Evolutionary conservation across 2,888 invertebrate species (phyloP), one percentile per base, ranked within the genome.

Genomic region (Mesoligia furuncula): DNA sequence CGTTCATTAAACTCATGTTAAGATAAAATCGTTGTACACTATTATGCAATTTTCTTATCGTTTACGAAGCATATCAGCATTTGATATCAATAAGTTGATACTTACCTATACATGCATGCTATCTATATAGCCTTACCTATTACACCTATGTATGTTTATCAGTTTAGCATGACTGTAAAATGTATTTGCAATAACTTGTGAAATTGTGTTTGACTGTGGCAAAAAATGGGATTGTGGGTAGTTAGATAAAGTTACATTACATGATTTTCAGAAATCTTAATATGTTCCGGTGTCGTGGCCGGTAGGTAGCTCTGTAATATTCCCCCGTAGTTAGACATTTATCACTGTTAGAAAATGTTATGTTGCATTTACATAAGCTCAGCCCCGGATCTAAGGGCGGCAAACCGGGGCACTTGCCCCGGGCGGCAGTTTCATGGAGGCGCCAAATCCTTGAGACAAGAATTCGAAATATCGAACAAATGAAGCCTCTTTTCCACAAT

Each of bases 31-130:
- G 65, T 72, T 61, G 39, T 78, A 48, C 45, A 74, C 42, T 51
- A 74, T 77, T 84, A 65, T 84, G 77, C 61, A 65, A 74, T 81
- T 69, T 61, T 74, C 36, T 45, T 74, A 77, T 85, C 65, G 42
- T 62, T 66, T 66, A n/a, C 61, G n/a, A 17, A 76, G 59, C 54
- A 17, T 84, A 76, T 73, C 45, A 36, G 45, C n/a, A 27, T 64
- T 83, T 70, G 69, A 66, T 78, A 83, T 67, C 66, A 73, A 61
- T 42, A 24, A 39, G n/a, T 61, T 42, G 8, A 31, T 42, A 31
- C 8, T 54, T 36, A 48, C 17, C 2, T 62, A 31, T 1, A n/a
- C 6, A 24, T 39, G 36, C 6, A 31, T n/a, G 36, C 3, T 48
- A 51, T 24, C 6, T n/a, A 27, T n/a, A 7, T 51, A 13, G 24